Conservation (phyloP, 2,113 vertebrate genomes). For the Aptenodytes patagonicus region DNA sequence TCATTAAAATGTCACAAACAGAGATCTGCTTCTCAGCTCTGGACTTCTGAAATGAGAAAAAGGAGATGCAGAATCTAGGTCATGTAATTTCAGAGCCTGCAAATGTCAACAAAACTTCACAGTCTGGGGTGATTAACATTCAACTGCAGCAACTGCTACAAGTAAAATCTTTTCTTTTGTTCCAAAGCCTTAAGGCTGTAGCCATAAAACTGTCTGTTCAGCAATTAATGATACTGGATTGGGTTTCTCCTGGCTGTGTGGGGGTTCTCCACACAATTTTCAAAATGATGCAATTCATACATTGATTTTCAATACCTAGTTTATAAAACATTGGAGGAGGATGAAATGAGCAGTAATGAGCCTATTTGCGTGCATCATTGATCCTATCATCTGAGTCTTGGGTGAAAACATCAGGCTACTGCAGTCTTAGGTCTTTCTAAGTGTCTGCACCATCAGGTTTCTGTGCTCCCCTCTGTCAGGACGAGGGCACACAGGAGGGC, state of each 20-base stretch:
- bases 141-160: neutral
- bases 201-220: slow-evolving; percentile 6
- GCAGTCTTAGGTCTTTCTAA: neutral
- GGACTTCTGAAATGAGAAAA: neutral
- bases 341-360: neutral
- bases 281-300: neutral
- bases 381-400: neutral
- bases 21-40: neutral
- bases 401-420: neutral
- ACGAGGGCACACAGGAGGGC: neutral
- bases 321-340: neutral
- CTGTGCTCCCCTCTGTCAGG: neutral
- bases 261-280: neutral
- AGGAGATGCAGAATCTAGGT: neutral
- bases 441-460: neutral
- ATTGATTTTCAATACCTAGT: neutral
- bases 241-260: neutral
- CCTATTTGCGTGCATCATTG: neutral
- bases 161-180: neutral
- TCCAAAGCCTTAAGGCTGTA: neutral
- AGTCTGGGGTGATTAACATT: neutral
- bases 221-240: neutral
- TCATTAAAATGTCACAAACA: neutral
- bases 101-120: slow-evolving; percentile 16
- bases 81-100: neutral